Evolutionary conservation across 1,140 invertebrate species (phyloP).

Genomic region (Ceratoteleas bidentatus): DNA sequence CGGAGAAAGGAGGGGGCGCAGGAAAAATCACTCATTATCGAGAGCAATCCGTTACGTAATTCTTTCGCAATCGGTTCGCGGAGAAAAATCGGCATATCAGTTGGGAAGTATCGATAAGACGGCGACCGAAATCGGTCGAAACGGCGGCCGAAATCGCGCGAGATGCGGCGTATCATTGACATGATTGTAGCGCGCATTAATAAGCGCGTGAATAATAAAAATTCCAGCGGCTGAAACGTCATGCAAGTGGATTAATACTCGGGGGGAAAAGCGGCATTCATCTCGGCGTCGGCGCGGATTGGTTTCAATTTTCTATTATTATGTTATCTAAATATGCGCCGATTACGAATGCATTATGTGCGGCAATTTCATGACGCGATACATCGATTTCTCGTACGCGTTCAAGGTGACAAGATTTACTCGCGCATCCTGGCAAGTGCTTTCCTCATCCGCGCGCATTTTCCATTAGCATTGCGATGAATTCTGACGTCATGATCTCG

Average conservation of each 20-base stretch:
- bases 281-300: conserved; percentile 26
- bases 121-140: too few relatives aligned
- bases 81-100: too few relatives aligned
- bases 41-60: too few relatives aligned
- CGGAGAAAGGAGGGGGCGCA: too few relatives aligned
- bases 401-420: conserved; percentile 66
- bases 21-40: too few relatives aligned
- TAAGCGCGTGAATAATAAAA: conserved; percentile 53
- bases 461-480: conserved; percentile 63
- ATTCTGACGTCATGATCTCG: conserved; percentile 76
- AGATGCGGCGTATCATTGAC: conserved; percentile 52
- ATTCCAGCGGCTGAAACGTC: conserved; percentile 46
- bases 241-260: conserved; percentile 29
- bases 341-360: conserved; percentile 59
- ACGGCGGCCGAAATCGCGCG: too few relatives aligned
- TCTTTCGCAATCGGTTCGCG: too few relatives aligned
- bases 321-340: conserved; percentile 55
- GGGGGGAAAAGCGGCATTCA: conserved; percentile 44
- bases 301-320: conserved; percentile 59
- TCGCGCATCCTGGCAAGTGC: conserved; percentile 58
- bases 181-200: conserved; percentile 38
- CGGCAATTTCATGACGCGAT: conserved; percentile 63
- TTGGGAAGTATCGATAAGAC: too few relatives aligned
- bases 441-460: conserved; percentile 67
- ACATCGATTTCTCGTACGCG: conserved; percentile 58